Conservation (phyloP, 2,797 vertebrate species). For the Sebastes nivosus region DNA sequence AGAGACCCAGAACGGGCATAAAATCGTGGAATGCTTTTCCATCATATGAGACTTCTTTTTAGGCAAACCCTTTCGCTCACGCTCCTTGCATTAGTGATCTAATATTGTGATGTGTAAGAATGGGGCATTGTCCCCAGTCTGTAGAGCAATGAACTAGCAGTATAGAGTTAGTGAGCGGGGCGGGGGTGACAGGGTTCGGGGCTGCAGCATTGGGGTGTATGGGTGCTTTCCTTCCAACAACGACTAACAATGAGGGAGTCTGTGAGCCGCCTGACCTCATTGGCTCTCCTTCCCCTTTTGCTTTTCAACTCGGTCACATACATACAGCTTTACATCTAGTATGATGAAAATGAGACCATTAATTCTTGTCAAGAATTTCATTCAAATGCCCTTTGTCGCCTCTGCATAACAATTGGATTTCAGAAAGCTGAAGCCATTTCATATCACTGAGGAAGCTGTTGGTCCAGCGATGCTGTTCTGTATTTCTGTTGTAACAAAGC, state of each 20-base stretch:
- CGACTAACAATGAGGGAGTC: slow-evolving; percentile 70
- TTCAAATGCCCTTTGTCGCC: background rate
- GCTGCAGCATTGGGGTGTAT: slow-evolving; percentile 42
- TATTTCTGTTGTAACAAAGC: background rate
- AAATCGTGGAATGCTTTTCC: slow-evolving; percentile 69
- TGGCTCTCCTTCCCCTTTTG: slow-evolving; percentile 37
- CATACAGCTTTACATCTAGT: slow-evolving; percentile 33
- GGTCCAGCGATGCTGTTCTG: background rate
- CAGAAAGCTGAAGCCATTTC: background rate
- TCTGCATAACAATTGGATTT: slow-evolving; percentile 6
- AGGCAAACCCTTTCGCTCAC: slow-evolving; percentile 46
- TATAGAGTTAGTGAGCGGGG: slow-evolving; percentile 59
- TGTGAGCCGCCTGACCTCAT: slow-evolving; percentile 71
- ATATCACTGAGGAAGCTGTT: background rate
- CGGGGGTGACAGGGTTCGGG: slow-evolving; percentile 35
- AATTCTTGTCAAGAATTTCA: slow-evolving; percentile 51
- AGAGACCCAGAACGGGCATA: slow-evolving; percentile 65
- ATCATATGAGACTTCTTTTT: slow-evolving; percentile 62
- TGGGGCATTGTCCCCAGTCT: slow-evolving; percentile 72
- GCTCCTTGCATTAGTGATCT: slow-evolving; percentile 55
- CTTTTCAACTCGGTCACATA: slow-evolving; percentile 48
- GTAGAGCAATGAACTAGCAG: slow-evolving; percentile 61
- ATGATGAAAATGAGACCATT: slow-evolving; percentile 45
- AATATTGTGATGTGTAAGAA: slow-evolving; percentile 72
- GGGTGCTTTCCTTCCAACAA: slow-evolving; percentile 56